Conservation (phyloP, 1,140 invertebrate genomes). For the Geopemphigus sp. region DNA sequence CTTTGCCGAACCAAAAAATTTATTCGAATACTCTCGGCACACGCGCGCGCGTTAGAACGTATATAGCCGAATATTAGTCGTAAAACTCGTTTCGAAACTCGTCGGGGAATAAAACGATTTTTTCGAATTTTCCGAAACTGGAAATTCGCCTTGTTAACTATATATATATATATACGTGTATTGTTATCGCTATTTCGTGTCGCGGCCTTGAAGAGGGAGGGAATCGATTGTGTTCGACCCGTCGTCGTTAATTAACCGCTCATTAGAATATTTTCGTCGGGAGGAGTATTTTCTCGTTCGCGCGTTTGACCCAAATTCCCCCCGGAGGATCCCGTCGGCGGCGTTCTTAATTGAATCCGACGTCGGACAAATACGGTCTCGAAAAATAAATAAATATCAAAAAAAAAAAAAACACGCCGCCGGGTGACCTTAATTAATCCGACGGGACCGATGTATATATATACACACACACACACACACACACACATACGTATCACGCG, state of each 20-base stretch:
- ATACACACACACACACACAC: no score
- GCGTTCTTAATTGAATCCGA: not conserved
- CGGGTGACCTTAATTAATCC: not conserved
- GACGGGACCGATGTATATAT: not conserved
- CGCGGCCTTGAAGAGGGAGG: not conserved
- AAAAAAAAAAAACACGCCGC: not conserved
- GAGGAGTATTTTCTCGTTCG: no score
- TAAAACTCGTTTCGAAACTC: no score
- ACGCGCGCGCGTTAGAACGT: no score
- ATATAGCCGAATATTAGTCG: no score
- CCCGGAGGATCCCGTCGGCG: not conserved
- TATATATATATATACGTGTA: not conserved
- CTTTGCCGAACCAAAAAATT: no score
- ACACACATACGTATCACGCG: no score
- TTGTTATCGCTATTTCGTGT: not conserved
- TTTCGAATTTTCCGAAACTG: no score
- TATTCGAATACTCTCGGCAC: no score
- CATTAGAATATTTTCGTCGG: not conserved
- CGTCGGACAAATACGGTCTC: no score
- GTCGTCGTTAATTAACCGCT: not conserved
- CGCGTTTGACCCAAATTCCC: constrained; percentile 10
- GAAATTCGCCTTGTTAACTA: no score
- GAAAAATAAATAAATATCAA: not conserved
- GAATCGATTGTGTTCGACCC: not conserved
- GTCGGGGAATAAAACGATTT: no score